phyloP scores from a whole-genome alignment of 92 coral and sea anemone genomes.

The Zoanthus sansibaricus region DNA sequence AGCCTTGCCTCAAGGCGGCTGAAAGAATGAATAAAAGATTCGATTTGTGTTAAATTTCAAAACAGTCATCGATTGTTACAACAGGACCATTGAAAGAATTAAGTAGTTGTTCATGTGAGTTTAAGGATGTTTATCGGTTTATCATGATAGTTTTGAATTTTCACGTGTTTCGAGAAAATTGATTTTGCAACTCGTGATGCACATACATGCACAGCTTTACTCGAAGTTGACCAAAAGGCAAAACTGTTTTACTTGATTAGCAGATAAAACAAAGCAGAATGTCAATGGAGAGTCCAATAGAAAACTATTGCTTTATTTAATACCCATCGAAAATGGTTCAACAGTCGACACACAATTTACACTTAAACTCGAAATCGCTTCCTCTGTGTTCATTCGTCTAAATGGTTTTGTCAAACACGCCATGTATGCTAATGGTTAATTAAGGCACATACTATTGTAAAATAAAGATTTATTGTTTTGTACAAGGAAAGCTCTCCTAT shows the following conservation, averaged over 20 bases:
- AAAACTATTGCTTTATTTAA: not conserved
- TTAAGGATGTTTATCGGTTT: not conserved
- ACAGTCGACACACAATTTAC: not conserved
- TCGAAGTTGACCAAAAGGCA: not conserved
- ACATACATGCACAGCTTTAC: not conserved
- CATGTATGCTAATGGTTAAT: slow-evolving; percentile 18
- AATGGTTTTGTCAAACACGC: not conserved
- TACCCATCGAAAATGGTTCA: not conserved
- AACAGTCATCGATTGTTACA: not conserved
- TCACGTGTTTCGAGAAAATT: slow-evolving; percentile 23
- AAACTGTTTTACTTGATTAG: not conserved
- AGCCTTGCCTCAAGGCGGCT: slow-evolving; percentile 22
- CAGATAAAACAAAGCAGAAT: not conserved
- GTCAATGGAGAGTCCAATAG: not conserved
- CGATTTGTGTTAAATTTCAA: not conserved
- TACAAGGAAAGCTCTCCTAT: not conserved
- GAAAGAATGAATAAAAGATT: slow-evolving; percentile 9
- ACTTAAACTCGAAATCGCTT: not conserved
- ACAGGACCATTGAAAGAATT: not conserved
- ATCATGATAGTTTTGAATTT: not conserved
- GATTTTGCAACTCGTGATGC: not conserved
- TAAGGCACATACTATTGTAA: not conserved
- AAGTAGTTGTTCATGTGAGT: not conserved
- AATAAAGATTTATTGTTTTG: not conserved
- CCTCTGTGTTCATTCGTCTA: not conserved